Base-by-base conservation (phyloP, 35 echinoderm and acorn worm genomes). In the Anneissia japonica region DNA sequence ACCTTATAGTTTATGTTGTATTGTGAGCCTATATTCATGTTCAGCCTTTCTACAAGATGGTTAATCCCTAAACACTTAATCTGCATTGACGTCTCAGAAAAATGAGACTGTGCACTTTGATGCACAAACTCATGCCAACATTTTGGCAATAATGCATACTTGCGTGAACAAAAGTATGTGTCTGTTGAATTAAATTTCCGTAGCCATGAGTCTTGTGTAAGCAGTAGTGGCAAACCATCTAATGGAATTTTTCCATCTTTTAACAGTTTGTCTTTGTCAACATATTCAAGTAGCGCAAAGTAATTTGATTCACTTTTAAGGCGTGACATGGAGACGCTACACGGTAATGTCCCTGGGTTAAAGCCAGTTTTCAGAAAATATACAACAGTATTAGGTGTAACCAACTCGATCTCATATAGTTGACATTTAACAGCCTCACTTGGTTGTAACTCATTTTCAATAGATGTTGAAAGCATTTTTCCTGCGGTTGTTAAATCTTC, bases 91-190 rank as follows among this genome's bases (percentile, higher is more conserved):
- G 19, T 83, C 84, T 1, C 19, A 79, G 33, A 0, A 6, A 80
- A 79, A 17, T 32, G 30, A 34, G 72, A 31, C 0, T 64, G 21
- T 33, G 88, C 72, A 12, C 31, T 74, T 17, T 13, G 0, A 79
- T 93, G 91, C 31, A 93, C 38, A 45, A 93, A 93, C 46, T 81
- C 74, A 80, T 79, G 16, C 35, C 23, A 30, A 30, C 55, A 88
- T 35, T 83, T 36, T 83, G 56, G 74, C 37, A 93, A 82, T 40
- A 93, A 40, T 31, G 9, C 21, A 41, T 29, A 35, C 14, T 38
- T 75, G 10, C 13, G 0, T 14, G 86, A 85, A 6, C 26, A 29
- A 72, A 93, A 93, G 2, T 85, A 82, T 9, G 35, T 82, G 0
- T 74, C 31, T 31, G 7, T 21, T 28, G 32, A 38, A 38, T 39